phyloP scores from a whole-genome alignment of 1,140 invertebrate genomes.

The Heterodera schachtii region DNA sequence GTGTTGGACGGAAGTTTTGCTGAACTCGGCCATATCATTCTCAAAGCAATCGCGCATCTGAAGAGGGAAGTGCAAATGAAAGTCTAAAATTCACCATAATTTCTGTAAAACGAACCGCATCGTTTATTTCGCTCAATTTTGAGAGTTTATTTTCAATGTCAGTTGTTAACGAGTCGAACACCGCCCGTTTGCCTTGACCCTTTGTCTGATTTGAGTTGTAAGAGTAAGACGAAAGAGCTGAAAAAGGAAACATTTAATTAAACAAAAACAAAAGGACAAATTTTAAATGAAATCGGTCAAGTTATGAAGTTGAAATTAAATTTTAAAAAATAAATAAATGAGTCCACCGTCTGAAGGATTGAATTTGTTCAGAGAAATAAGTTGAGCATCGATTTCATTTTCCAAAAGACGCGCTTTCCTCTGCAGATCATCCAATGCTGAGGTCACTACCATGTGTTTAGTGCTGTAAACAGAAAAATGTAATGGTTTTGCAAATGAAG shows the following conservation, averaged over 20 bases:
- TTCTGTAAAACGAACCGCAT: conserved; percentile 19
- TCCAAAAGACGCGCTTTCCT: conserved; percentile 43
- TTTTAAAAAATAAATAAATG: conserved; percentile 20
- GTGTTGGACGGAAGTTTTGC: conserved; percentile 38
- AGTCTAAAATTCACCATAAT: too few species aligned
- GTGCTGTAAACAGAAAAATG: not conserved
- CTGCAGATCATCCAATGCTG: conserved; percentile 30
- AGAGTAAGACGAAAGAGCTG: not conserved
- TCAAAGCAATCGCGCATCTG: conserved; percentile 43
- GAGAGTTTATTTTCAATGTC: conserved; percentile 35
- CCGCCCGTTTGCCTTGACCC: conserved; percentile 34
- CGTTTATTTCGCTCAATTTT: conserved; percentile 41
- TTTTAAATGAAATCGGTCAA: too few species aligned
- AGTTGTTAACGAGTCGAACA: conserved; percentile 34
- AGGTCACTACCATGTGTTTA: not conserved
- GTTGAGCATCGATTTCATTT: conserved; percentile 40
- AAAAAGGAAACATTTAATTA: not conserved
- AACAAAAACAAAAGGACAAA: not conserved
- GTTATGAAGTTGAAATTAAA: not conserved
- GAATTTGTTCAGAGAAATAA: conserved; percentile 41
- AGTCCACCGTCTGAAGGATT: conserved; percentile 21
- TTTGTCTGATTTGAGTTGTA: conserved; percentile 32
- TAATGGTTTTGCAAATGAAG: too few species aligned
- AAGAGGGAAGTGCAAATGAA: not conserved
- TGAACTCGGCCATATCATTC: conserved; percentile 27